These are phyloP conservation scores for Aegotheles bennettii DNA, from an alignment of 2,113 vertebrate species.

Conservation along the genomic window DNA sequence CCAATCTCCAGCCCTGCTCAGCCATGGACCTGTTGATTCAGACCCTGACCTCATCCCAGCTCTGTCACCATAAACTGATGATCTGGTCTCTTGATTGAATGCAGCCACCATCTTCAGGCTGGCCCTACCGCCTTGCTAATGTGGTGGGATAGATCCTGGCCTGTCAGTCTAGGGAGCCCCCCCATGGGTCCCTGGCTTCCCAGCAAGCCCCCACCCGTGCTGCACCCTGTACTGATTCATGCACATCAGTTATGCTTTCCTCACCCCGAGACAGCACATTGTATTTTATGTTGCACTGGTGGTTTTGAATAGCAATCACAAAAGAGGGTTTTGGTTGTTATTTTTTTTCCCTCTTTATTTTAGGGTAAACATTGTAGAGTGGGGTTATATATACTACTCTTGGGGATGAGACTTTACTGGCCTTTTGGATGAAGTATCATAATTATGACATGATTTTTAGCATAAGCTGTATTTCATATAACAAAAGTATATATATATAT, in stretches of 20 bases:
- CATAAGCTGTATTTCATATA: not conserved
- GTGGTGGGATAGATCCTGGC: too few species aligned
- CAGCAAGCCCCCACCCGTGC: rapidly evolving
- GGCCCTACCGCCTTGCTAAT: not conserved
- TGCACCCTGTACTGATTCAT: not conserved
- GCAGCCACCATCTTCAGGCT: not conserved
- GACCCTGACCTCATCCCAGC: not conserved
- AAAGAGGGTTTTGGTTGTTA: rapidly evolving
- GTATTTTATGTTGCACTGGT: not conserved
- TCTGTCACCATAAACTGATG: not conserved
- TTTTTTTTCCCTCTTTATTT: not conserved
- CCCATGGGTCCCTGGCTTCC: not conserved
- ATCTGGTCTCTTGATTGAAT: not conserved
- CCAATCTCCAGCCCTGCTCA: not conserved
- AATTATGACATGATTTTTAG: not conserved
- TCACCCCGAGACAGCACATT: rapidly evolving
- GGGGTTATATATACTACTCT: not conserved
- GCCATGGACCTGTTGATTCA: rapidly evolving
- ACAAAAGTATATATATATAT: not conserved
- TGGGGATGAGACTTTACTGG: not conserved
- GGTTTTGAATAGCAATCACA: not conserved
- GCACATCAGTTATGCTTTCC: not conserved
- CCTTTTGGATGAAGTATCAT: not conserved
- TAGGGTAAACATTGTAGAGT: not conserved
- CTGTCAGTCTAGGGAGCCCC: not conserved